phyloP scores from a whole-genome alignment of 2,113 vertebrate genomes.

The Theropithecus gelada region DNA sequence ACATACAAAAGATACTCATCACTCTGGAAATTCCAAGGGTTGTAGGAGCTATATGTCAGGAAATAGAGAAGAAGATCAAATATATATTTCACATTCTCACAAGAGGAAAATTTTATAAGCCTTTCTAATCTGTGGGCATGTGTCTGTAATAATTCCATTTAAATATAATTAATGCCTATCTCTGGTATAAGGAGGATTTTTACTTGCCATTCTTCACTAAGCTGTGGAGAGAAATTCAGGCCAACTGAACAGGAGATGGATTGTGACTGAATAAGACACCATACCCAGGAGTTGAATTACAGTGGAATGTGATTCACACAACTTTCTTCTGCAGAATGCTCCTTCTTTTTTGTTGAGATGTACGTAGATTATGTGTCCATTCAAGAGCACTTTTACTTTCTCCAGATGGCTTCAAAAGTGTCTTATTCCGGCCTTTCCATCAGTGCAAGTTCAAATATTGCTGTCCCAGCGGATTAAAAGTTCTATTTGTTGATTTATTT shows the following conservation, averaged over 20 bases:
- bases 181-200: background rate
- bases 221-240: background rate
- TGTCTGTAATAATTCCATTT: background rate
- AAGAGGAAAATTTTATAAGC: background rate
- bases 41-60: background rate
- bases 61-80: background rate
- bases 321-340: fast-evolving
- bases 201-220: background rate
- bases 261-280: background rate
- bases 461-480: background rate
- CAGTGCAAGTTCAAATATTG: background rate
- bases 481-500: background rate
- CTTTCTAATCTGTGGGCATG: background rate
- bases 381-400: background rate
- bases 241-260: background rate
- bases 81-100: background rate
- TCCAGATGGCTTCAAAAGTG: background rate
- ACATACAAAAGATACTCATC: background rate
- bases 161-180: background rate
- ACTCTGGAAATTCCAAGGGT: background rate
- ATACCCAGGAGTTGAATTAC: fast-evolving
- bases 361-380: background rate
- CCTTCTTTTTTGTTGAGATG: background rate
- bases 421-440: background rate
- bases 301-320: background rate